Evolutionary conservation across 1,140 invertebrate genomes (phyloP), one percentile per base, ranked within the genome.

Genomic region (Calycopis cecrops): DNA sequence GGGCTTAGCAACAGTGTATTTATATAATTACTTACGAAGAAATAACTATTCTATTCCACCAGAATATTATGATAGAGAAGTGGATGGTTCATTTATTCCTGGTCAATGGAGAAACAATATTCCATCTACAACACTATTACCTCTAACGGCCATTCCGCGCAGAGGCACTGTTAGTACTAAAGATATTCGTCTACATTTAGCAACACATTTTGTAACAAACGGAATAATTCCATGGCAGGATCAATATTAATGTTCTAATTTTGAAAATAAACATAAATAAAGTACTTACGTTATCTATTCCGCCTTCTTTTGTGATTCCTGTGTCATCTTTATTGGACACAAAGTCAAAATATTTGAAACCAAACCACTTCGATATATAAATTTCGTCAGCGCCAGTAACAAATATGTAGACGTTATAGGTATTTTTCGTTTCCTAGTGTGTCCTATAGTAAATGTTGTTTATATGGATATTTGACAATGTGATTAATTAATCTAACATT

Each of bases 401-500:
- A 37, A 37, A 37, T 37, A 37, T 37, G 35, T 37, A 37, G 35
- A 37, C 35, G 35, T 37, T 37, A 37, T 37, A 37, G 35, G 35
- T 37, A 49, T 49, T 28, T 28, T 28, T 28, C 48, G 18, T 49
- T 49, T n/a, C 18, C 28, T 49, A 49, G 18, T 47, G 42, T 47
- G n/a, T n/a, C n/a, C n/a, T n/a, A n/a, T n/a, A n/a, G n/a, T n/a
- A n/a, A n/a, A n/a, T n/a, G n/a, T n/a, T 47, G 42, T 47, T 17
- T 17, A 47, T 47, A 47, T 47, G 14, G 42, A 47, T 47, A 47
- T 47, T 47, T 47, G 42, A 47, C 17, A 16, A 47, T 47, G 42
- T 17, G n/a, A 47, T 47, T 47, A 47, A 47, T 18, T 47, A 47
- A 47, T 47, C 42, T 47, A 47, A 47, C 42, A 47, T 47, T 47